Evolutionary conservation across 1,140 invertebrate genomes (phyloP).

Genomic region (Drosophila truncata): DNA sequence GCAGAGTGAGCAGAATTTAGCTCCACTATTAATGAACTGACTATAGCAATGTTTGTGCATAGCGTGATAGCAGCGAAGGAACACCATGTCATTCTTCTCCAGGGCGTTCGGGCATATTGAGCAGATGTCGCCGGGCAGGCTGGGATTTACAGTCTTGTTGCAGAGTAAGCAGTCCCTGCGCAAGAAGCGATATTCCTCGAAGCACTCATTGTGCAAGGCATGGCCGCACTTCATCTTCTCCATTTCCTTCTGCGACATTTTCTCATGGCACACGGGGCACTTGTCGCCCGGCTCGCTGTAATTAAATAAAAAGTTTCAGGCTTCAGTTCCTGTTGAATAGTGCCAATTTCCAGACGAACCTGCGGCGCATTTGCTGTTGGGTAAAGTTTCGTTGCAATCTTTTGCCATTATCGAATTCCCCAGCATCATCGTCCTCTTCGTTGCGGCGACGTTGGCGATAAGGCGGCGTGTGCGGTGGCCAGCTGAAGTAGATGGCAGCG

Average conservation of each 20-base stretch:
- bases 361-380: constrained; percentile 6
- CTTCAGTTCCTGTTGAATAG: not conserved
- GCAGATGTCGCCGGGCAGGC: constrained; percentile 35
- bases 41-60: constrained; percentile 31
- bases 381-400: not conserved
- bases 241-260: constrained; percentile 25
- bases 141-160: constrained; percentile 1
- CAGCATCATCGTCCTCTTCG: not conserved
- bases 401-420: not conserved
- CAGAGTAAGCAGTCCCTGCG: constrained; percentile 48
- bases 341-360: not conserved
- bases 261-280: constrained; percentile 27
- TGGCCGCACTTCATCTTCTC: constrained; percentile 48
- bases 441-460: not conserved
- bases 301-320: not conserved
- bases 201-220: constrained; percentile 57
- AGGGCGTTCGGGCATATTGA: constrained; percentile 47
- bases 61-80: constrained; percentile 50
- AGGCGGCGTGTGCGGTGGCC: not conserved
- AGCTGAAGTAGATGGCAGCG: constrained; percentile 26
- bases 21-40: not conserved
- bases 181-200: not conserved
- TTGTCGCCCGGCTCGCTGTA: constrained; percentile 49
- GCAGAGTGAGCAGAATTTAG: constrained; percentile 40
- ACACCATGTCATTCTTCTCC: not conserved